These are phyloP conservation scores for Acanthopleura granulata DNA, from an alignment of 2,888 invertebrate species.

Conservation along the genomic window DNA sequence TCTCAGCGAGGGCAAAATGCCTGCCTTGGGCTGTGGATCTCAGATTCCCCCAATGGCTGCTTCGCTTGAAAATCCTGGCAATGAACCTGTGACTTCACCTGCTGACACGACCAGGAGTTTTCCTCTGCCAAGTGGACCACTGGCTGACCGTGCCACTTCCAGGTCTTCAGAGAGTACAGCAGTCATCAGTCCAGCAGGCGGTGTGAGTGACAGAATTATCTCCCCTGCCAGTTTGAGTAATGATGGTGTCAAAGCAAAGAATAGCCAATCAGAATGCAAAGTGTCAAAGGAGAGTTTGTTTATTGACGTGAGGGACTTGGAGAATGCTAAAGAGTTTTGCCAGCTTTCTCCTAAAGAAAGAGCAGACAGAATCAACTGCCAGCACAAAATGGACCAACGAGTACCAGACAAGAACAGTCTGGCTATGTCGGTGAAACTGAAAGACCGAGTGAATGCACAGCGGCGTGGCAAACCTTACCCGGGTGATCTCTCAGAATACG, in stretches of 20 bases:
- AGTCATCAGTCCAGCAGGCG: neutral
- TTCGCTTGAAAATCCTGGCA: neutral
- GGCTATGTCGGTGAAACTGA: constrained; percentile 29
- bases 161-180: neutral
- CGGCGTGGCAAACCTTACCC: constrained; percentile 35
- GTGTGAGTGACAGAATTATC: neutral
- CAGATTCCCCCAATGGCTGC: constrained; percentile 13
- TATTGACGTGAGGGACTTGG: constrained; percentile 27
- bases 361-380: neutral
- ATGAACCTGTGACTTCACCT: too few relatives aligned
- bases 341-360: constrained; percentile 45
- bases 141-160: neutral
- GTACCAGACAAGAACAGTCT: neutral
- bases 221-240: constrained; percentile 32
- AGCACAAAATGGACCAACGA: neutral
- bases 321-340: constrained; percentile 39
- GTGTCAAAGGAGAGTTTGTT: neutral
- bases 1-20: constrained; percentile 35
- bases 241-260: neutral
- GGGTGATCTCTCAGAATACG: neutral
- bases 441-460: constrained; percentile 42
- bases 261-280: neutral
- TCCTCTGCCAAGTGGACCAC: neutral
- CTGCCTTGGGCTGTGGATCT: constrained; percentile 35
- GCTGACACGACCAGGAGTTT: too few relatives aligned